phyloP scores from a whole-genome alignment of 2,113 vertebrate genomes.

The Chionomys nivalis region DNA sequence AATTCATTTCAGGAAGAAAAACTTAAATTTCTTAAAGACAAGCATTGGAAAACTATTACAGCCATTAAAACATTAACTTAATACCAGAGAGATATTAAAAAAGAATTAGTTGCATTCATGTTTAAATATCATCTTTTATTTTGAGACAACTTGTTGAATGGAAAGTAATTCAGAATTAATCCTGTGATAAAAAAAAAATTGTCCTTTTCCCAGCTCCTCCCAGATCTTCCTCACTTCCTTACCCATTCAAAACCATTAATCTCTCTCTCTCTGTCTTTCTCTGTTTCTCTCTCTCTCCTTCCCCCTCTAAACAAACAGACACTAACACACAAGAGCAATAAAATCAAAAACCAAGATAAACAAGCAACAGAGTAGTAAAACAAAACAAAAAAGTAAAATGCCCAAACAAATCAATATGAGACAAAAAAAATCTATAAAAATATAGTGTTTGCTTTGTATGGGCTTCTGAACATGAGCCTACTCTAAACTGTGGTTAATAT shows the following conservation, averaged over 20 bases:
- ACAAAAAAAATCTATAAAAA: background rate
- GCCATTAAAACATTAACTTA: background rate
- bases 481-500: too few species aligned
- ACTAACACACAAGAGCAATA: background rate
- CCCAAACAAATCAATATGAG: background rate
- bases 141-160: background rate
- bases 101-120: background rate
- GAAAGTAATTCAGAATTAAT: background rate
- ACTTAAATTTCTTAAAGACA: background rate
- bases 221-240: background rate
- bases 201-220: background rate
- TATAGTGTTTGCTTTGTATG: background rate
- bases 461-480: background rate
- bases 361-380: too few species aligned
- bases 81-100: background rate
- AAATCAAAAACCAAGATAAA: background rate
- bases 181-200: background rate
- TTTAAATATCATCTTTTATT: background rate
- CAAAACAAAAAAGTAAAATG: background rate
- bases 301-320: background rate
- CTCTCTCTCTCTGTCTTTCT: background rate
- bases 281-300: background rate
- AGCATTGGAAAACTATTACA: background rate
- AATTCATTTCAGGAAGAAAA: background rate
- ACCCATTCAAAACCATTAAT: background rate